A percentile compares a stretch with the other conserved stretches of the same genome.
These are phyloP conservation scores for Ellobius talpinus DNA, from an alignment of 2,113 vertebrate species.

Conservation along the genomic window DNA sequence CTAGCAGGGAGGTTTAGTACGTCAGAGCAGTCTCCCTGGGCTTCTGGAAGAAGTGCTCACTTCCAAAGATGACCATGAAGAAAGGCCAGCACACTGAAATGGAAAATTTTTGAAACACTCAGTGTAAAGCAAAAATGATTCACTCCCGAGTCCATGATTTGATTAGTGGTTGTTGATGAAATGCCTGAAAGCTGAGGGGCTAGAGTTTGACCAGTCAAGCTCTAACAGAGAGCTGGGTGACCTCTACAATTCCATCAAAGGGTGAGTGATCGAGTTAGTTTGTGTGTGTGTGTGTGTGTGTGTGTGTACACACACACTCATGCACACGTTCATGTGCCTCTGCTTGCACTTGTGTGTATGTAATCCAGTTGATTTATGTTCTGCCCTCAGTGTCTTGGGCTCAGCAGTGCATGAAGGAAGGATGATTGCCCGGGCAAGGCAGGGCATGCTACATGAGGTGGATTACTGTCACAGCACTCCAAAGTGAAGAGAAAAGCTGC, in stretches of 20 bases:
- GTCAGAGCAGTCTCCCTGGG: not conserved
- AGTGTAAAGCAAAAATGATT: not conserved
- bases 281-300: not conserved
- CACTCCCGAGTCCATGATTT: not conserved
- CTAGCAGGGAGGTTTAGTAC: not conserved
- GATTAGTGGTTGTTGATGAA: not conserved
- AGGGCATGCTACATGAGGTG: not conserved
- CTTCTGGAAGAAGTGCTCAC: not conserved
- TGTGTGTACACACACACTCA: not conserved
- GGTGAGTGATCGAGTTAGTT: not conserved
- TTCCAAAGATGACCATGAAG: not conserved
- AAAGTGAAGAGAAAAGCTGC: constrained; percentile 24
- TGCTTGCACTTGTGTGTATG: not conserved
- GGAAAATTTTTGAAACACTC: not conserved
- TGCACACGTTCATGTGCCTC: not conserved
- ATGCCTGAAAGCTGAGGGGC: not conserved
- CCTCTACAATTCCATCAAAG: not conserved
- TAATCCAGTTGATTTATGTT: not conserved
- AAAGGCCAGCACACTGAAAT: not conserved
- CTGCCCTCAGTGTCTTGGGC: not conserved
- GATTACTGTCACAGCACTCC: constrained; percentile 35
- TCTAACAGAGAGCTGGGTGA: not conserved
- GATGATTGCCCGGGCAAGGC: not conserved
- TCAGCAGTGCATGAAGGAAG: not conserved
- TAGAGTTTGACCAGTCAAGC: not conserved